These are phyloP conservation scores for Drosophila barbarae DNA, from an alignment of 2,888 invertebrate genomes.

Conservation along the genomic window DNA sequence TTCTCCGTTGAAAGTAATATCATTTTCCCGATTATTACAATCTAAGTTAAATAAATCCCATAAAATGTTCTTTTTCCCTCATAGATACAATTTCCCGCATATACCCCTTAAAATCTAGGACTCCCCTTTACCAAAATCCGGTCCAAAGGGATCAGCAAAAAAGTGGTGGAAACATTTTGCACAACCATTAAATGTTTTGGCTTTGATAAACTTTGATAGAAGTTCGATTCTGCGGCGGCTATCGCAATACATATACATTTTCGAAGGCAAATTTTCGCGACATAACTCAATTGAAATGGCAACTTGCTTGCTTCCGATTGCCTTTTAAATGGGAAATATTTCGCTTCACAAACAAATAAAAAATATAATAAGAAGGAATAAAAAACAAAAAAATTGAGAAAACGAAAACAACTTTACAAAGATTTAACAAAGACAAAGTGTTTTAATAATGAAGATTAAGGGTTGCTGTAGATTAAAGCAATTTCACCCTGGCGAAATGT, in stretches of 20 bases:
- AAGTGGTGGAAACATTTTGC: slow-evolving; percentile 24
- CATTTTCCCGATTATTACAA: rapidly evolving
- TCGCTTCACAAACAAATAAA: slow-evolving; percentile 10
- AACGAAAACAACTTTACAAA: slow-evolving; percentile 13
- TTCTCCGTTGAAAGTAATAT: background rate
- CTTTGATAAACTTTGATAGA: slow-evolving; percentile 41
- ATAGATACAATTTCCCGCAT: background rate
- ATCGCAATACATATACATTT: background rate
- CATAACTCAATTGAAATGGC: slow-evolving; percentile 31
- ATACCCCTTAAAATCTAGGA: background rate
- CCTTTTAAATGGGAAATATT: slow-evolving; percentile 33
- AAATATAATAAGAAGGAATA: slow-evolving; percentile 4
- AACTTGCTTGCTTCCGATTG: slow-evolving; percentile 30
- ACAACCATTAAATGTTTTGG: slow-evolving; percentile 38
- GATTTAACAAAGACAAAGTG: slow-evolving; percentile 37
- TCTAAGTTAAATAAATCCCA: background rate
- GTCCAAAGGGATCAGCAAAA: slow-evolving; percentile 20
- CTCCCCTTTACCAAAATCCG: slow-evolving; percentile 1
- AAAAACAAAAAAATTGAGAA: background rate
- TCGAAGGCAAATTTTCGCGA: slow-evolving; percentile 23
- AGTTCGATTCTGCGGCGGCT: slow-evolving; percentile 17
- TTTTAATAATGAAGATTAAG: slow-evolving; percentile 39
- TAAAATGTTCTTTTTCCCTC: background rate
- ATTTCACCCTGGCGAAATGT: slow-evolving; percentile 30
- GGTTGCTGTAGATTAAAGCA: slow-evolving; percentile 29